Evolutionary conservation across 1,140 invertebrate species (phyloP).

Genomic region (Tribolium castaneum): DNA sequence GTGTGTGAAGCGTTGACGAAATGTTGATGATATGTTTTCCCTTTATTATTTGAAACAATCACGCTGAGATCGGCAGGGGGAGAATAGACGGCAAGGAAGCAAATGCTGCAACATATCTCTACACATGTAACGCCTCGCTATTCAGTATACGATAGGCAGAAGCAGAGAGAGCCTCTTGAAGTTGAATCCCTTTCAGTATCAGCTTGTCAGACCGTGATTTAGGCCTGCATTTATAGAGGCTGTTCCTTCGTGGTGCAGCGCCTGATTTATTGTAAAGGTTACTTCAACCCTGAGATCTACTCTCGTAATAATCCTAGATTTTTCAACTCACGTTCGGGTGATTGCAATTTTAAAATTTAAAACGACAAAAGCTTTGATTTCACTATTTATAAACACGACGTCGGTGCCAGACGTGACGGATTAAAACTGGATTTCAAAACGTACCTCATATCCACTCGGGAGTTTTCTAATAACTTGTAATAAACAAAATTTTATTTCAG

Average conservation of each 20-base stretch:
- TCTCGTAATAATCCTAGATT: constrained; percentile 48
- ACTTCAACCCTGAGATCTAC: constrained; percentile 56
- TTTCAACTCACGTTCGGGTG: constrained; percentile 48
- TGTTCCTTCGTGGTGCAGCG: constrained; percentile 57
- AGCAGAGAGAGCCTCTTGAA: constrained; percentile 47
- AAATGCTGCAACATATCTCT: constrained; percentile 40
- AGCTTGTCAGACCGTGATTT: constrained; percentile 59
- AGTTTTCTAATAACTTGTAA: background rate
- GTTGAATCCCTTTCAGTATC: constrained; percentile 56
- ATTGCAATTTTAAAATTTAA: constrained; percentile 42
- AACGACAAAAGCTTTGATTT: constrained; percentile 31
- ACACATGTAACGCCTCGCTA: constrained; percentile 47
- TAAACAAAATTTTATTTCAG: background rate
- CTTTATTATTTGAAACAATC: constrained; percentile 35
- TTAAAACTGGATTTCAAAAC: background rate
- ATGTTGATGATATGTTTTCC: constrained; percentile 32
- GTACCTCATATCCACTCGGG: background rate
- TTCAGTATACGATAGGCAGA: constrained; percentile 48
- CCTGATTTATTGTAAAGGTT: constrained; percentile 61
- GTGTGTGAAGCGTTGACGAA: background rate
- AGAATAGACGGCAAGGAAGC: constrained; percentile 22
- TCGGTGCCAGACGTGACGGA: background rate
- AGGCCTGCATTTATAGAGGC: constrained; percentile 61
- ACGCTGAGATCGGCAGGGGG: constrained; percentile 1
- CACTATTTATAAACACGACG: constrained; percentile 17